Base-by-base conservation (phyloP, 1,140 invertebrate genomes). In the Trialeurodes vaporariorum region DNA sequence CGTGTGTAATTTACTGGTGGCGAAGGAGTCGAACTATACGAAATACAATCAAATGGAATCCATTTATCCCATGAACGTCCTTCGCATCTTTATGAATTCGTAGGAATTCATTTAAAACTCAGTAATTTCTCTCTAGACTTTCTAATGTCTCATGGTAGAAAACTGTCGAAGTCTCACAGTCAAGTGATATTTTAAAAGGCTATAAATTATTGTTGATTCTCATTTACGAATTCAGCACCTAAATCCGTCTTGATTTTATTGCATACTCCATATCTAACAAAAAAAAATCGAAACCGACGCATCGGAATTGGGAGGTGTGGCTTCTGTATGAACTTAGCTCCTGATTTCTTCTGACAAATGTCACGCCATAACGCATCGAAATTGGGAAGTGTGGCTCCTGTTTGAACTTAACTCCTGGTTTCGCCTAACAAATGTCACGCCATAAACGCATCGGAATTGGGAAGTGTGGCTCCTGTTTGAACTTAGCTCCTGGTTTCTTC, bases 71-170 rank as follows among this genome's bases (percentile, higher is more conserved):
- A 49, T 49, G n/a, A n/a, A 17, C 34, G 5, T 5, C 5, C 17
- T 17, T 5, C 17, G 34, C 5, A 5, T 5, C 5, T 5, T 49
- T 17, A 5, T 49, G 34, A 5, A 49, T 73, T 73, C 74, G 76
- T 23, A 79, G 27, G 72, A 78, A 79, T 40, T 80, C 77, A 22
- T 66, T 71, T 65, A 81, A 65, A 13, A 75, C 77, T n/a, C 64
- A 60, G 72, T 79, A 77, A 25, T 66, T 71, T 59, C 77, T 67
- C 73, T 79, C 77, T 25, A 79, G 63, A n/a, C 74, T 73, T 13
- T 74, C 74, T 65, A 76, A 77, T 25, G 64, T 70, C 73, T 77
- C 70, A 23, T 76, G 77, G 62, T 74, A 70, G 66, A 70, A 77
- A 12, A 65, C 67, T 59, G 69, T 72, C 26, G 24, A 66, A 27